These are phyloP conservation scores for Speoplatyrhinus poulsoni DNA, from an alignment of 2,113 vertebrate genomes.

Conservation along the genomic window DNA sequence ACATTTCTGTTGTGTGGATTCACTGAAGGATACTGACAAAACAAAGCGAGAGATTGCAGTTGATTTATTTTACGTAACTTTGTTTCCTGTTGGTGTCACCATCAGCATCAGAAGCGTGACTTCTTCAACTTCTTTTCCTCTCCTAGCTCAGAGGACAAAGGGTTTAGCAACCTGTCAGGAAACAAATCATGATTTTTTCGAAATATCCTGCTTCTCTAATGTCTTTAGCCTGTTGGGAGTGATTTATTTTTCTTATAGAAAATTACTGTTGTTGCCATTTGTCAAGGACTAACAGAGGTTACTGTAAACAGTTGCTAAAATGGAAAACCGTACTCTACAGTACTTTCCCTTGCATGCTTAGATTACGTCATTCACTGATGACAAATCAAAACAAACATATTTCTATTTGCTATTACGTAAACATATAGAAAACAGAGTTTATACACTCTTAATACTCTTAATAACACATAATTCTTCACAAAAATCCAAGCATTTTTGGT, in stretches of 20 bases:
- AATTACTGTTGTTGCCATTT: not conserved
- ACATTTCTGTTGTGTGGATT: constrained; percentile 19
- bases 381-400: no score
- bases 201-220: constrained; percentile 18
- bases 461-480: no score
- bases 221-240: not conserved
- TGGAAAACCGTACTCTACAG: not conserved
- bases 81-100: constrained; percentile 48
- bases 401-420: no score
- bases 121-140: constrained; percentile 50
- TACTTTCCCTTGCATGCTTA: no score
- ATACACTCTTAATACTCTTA: no score
- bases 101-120: constrained; percentile 33
- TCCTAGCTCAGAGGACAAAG: constrained; percentile 19
- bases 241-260: not conserved
- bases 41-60: no score
- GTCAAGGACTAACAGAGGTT: not conserved
- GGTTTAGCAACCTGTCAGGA: constrained; percentile 44
- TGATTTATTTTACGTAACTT: constrained; percentile 37
- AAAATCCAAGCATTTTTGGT: no score
- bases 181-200: constrained; percentile 8
- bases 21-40: constrained; percentile 1
- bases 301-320: not conserved
- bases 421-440: no score
- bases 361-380: no score